Conservation (phyloP, 2,797 vertebrate species). For the Hippopotamyrus pictus region DNA sequence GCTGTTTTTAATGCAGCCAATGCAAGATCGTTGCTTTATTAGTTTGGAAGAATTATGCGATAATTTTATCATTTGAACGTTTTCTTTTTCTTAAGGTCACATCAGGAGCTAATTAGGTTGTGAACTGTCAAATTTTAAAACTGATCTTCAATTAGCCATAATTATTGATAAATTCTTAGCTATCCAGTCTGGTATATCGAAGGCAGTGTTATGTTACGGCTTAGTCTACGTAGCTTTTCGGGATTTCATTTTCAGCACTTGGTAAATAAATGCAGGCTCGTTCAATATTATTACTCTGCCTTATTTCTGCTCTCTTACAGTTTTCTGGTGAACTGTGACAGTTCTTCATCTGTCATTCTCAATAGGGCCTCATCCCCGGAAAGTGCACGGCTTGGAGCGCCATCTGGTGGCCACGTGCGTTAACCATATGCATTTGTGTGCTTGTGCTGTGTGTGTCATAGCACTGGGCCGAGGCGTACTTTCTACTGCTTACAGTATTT, state of each 20-base stretch:
- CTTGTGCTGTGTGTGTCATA: constrained; percentile 43
- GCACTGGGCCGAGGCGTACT: constrained; percentile 25
- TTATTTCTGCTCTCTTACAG: neutral
- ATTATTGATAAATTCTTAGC: neutral
- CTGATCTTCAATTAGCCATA: neutral
- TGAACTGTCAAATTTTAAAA: neutral
- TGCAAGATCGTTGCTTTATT: neutral
- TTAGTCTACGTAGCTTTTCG: neutral
- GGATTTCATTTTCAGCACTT: neutral
- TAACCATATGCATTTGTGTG: neutral
- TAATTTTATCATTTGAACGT: neutral
- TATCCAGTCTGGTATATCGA: neutral
- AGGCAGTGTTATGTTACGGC: neutral
- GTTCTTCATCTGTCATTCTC: constrained; percentile 11
- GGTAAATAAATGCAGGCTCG: neutral
- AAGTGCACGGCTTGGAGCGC: neutral
- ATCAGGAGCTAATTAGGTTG: neutral
- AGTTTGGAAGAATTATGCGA: neutral
- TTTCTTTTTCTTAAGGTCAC: neutral
- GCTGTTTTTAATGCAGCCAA: neutral
- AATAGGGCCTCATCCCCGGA: neutral
- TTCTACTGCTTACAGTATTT: constrained; percentile 8
- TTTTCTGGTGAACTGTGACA: neutral
- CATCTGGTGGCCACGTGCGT: neutral
- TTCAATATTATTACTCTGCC: neutral